A percentile compares a stretch with the other conserved stretches of the same genome.
phyloP scores from a whole-genome alignment of 1,140 invertebrate species.

The Aradophagus sp. region DNA sequence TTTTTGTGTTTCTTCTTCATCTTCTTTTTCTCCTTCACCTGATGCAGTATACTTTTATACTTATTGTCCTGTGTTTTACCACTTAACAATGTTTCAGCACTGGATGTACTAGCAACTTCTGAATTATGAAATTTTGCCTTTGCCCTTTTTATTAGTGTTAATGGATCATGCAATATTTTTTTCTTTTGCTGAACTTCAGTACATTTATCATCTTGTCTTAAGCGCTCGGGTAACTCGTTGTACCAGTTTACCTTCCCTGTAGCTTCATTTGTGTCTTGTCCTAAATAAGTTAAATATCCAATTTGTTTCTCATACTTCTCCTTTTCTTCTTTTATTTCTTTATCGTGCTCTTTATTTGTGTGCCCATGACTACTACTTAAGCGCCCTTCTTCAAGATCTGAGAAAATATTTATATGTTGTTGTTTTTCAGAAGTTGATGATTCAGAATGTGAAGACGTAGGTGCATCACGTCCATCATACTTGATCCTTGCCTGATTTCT shows the following conservation, averaged over 20 bases:
- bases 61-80: not conserved
- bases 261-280: conserved; percentile 93
- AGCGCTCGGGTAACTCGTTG: conserved; percentile 79
- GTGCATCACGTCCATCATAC: too few relatives aligned
- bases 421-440: conserved; percentile 22
- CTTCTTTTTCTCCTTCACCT: not conserved
- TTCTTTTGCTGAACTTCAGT: conserved; percentile 78
- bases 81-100: too few relatives aligned
- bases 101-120: conserved; percentile 14
- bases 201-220: conserved; percentile 68
- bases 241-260: conserved; percentile 89
- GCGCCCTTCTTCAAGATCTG: conserved; percentile 85
- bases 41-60: too few relatives aligned
- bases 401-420: conserved; percentile 93
- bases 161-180: conserved; percentile 83
- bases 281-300: conserved; percentile 95
- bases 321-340: conserved; percentile 92
- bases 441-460: too few relatives aligned
- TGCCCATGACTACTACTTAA: conserved; percentile 74
- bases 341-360: conserved; percentile 91
- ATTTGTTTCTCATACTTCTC: conserved; percentile 99
- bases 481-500: conserved; percentile 78
- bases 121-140: conserved; percentile 30
- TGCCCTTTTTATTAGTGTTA: conserved; percentile 79
- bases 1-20: conserved; percentile 71